Evolutionary conservation across 1,140 invertebrate species (phyloP), one percentile per base, ranked within the genome.

Genomic region (Scaptodrosophila lebanonensis): DNA sequence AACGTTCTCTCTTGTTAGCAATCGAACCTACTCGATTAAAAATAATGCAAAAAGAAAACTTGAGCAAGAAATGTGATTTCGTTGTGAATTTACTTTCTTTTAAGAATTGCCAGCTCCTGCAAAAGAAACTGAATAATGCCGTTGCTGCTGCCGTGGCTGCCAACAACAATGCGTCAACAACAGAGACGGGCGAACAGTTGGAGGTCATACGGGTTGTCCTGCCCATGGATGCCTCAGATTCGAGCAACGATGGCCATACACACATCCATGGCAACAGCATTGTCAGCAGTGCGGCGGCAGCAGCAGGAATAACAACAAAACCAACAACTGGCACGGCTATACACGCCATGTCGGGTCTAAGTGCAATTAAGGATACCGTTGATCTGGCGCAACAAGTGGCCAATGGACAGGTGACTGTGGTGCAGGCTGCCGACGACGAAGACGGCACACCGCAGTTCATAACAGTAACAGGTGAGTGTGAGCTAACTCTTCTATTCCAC

Each of bases 181-280:
- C 56, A 35, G 56, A 30, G 6, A 38, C 22, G 15, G 32, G 52
- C 30, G 66, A 82, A 9, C 77, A 66, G 18, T 59, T 66, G 53
- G 70, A 83, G 38, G 70, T 86, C 15, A 86, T 86, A 13, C 58
- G 83, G 3, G 84, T 84, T 12, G 85, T 86, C 9, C 66, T 86
- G 32, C 85, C 85, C 47, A 86, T 86, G 67, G 84, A 86, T 54
- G 76, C 83, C 16, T 66, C 64, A n/a, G 83, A 86, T 36, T 86
- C 84, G 1, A 85, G 67, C 38, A 64, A 82, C 53, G 84, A 86
- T 5, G 58, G 60, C 6, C 68, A 82, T 20, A 29, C 83, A 1
- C 75, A 82, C 32, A 58, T 51, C 16, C 75, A 82, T 33, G 70
- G 75, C 15, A 77, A 65, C 30, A 51, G 47, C 57, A 51, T 44